These are phyloP conservation scores for Sciurus vulgaris DNA, from an alignment of 2,797 vertebrate species.

Conservation along the genomic window DNA sequence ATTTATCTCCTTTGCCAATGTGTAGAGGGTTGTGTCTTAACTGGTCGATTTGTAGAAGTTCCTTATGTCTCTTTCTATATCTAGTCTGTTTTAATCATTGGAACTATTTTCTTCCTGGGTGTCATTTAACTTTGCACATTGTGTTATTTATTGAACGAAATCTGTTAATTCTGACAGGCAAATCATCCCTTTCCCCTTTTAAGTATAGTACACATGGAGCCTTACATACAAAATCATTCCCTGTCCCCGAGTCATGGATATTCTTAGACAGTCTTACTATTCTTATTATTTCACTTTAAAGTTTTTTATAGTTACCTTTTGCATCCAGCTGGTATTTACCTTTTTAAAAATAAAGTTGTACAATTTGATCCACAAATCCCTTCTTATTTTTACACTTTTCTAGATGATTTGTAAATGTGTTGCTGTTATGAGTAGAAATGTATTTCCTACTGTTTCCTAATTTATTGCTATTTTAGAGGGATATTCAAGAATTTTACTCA, in stretches of 20 bases:
- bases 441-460: constrained; percentile 4
- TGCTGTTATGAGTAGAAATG: background rate
- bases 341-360: constrained; percentile 10
- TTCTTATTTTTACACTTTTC: constrained; percentile 29
- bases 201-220: background rate
- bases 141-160: constrained; percentile 27
- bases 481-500: background rate
- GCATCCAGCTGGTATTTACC: background rate
- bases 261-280: background rate
- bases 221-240: background rate
- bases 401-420: background rate
- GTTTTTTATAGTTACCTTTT: constrained; percentile 1
- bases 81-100: background rate
- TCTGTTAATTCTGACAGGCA: background rate
- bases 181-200: background rate
- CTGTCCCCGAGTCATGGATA: background rate
- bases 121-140: background rate
- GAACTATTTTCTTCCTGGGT: constrained; percentile 13
- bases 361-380: background rate
- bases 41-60: background rate
- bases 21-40: background rate
- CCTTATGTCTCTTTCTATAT: background rate
- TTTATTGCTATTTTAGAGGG: constrained; percentile 19
- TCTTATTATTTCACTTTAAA: background rate
- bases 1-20: background rate